Evolutionary conservation across 2,888 invertebrate genomes (phyloP), one percentile per base, ranked within the genome.

Genomic region (Mamestra brassicae): DNA sequence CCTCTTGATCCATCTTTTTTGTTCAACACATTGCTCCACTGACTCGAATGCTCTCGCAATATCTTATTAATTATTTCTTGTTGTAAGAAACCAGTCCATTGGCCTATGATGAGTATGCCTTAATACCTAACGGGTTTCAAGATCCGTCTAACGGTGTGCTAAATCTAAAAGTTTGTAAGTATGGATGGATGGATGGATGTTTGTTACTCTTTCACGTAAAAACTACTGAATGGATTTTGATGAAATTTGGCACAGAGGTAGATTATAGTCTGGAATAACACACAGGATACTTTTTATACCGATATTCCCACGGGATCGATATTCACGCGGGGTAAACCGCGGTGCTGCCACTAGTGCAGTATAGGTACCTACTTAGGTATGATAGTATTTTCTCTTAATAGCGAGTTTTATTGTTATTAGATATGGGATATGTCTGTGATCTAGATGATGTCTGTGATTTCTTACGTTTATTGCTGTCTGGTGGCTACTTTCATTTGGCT

Each of bases 1-100:
- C 34, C 10, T 17, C 13, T 61, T 66, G 61, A 73, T 76, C 2
- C 26, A 63, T 38, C 6, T 84, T 87, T 77, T 86, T 76, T 85
- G 15, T 4, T 10, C n/a, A 26, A 52, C 64, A 66, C 69, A 63
- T 62, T 80, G 75, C 57, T 72, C 86, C 68, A 85, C 64, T 80
- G 78, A 61, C 84, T 81, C 63, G 72, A 83, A 86, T 85, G 62
- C 50, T 81, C 47, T 74, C 47, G 74, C 76, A 80, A 85, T 74
- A 61, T 57, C 60, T 63, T 68, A 73, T 57, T 68, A 64, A 72
- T 71, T 74, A 68, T 80, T 82, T 75, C 75, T 76, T 76, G 64
- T 71, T 67, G 15, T 26, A 58, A 71, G 71, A 73, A 76, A 85
- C 52, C 10, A 47, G 66, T 45, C 57, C 85, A 47, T 10, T 60